Percentiles rank a stretch among this genome's conserved stretches.
phyloP scores from a whole-genome alignment of 2,888 invertebrate species.

The Campopleginae sp. region DNA sequence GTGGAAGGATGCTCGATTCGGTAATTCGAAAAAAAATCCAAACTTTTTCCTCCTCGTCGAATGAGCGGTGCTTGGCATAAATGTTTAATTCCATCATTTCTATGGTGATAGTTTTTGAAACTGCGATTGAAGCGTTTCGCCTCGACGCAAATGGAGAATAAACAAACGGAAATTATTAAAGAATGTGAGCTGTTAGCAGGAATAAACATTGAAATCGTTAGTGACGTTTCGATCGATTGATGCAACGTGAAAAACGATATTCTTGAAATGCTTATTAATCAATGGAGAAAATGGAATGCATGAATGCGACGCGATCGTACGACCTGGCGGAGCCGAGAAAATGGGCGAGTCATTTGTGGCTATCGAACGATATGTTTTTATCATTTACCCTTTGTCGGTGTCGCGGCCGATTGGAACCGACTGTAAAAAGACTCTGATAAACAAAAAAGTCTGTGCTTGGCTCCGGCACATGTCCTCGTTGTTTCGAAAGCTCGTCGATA shows the following conservation, averaged over 20 bases:
- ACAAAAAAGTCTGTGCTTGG: not conserved
- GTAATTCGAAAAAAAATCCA: too few relatives aligned
- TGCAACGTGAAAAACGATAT: not conserved
- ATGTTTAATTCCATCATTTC: too few relatives aligned
- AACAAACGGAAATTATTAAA: too few relatives aligned
- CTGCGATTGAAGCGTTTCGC: not conserved
- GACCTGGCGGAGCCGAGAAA: not conserved
- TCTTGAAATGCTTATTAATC: not conserved
- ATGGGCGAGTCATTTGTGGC: not conserved
- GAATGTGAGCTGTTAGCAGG: too few relatives aligned
- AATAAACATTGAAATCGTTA: not conserved
- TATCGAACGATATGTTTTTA: constrained; percentile 4
- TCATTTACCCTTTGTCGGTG: constrained; percentile 16
- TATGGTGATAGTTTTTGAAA: not conserved
- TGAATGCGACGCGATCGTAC: too few relatives aligned
- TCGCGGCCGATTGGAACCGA: constrained; percentile 5
- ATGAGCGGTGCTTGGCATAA: too few relatives aligned
- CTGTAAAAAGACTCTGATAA: not conserved
- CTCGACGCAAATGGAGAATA: not conserved
- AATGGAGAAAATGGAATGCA: not conserved
- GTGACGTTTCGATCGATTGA: not conserved
- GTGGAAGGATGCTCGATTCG: not conserved
- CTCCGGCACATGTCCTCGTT: constrained; percentile 3
- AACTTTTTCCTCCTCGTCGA: too few relatives aligned
- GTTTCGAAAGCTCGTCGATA: not conserved